Base-by-base conservation (phyloP, 2,113 vertebrate genomes). In the Australoheros scitulus region DNA sequence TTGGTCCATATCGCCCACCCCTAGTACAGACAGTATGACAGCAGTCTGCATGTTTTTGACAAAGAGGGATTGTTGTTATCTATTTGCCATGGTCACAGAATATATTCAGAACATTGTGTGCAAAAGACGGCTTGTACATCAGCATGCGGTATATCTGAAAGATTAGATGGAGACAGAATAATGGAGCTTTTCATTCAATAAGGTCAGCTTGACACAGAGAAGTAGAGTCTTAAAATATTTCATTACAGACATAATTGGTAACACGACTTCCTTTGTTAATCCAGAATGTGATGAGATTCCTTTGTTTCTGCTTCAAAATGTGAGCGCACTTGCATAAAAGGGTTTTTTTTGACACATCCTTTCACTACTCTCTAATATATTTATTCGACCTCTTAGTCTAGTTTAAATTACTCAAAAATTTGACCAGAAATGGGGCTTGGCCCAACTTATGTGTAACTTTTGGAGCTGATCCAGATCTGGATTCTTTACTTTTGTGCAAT, bases 251-350 rank as follows among this genome's bases (percentile, higher is more conserved):
- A 50, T 18, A 50, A 17, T 50, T 68, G 64, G 41, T 50, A 68
- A 50, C 41, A 2, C 41, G 0, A 4, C 3, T 9, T 50, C 64
- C 26, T 0, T 68, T 0, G 41, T 47, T 68, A 26, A 68, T 26
- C 18, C 22, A 47, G 8, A 43, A 68, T 68, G 63, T 65, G 63
- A 65, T 65, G 63, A 17, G 63, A 68, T 47, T 68, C 26, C 5
- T 68, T 68, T 47, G 63, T 47, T 50, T 70, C 1, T 70, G 41
- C 64, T 50, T 50, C 64, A 70, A 41, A 29, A 11, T 70, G 24
- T 32, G 24, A 20, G 43, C 0, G 3, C 24, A 1, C 10, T 11
- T 20, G 2, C 14, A 47, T 41, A 11, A 41, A 41, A 47, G 14
- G n/a, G 2, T 0, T 5, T 17, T 50, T 68, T 10, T 26, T 65